A percentile compares a stretch with the other conserved stretches of the same genome.
Conservation (phyloP, 2,797 vertebrate species). For the Gorsachius magnificus region DNA sequence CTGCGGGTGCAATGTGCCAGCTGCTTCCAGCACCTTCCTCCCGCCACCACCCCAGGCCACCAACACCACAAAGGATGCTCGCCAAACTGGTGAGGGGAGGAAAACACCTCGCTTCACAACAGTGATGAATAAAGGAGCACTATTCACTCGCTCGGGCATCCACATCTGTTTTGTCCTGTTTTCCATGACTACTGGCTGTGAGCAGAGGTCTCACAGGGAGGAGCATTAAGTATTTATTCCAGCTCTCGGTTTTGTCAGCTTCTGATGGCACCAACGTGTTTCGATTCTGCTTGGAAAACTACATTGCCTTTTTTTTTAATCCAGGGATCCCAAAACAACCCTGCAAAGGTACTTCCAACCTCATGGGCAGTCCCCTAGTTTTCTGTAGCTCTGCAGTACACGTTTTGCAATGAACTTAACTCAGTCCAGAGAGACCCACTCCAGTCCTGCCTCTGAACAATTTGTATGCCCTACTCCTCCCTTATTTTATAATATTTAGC, state of each 20-base stretch:
- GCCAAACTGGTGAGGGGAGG: neutral
- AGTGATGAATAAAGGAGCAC: neutral
- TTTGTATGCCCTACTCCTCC: neutral
- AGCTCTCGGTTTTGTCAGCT: conserved; percentile 20
- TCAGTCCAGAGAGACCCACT: neutral
- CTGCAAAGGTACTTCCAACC: neutral
- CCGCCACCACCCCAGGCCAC: neutral
- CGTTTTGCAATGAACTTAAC: neutral
- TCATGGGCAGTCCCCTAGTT: neutral
- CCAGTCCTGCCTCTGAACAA: neutral
- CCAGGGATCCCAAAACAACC: neutral
- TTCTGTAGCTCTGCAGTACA: neutral
- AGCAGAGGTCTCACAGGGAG: conserved; percentile 56
- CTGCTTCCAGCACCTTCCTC: conserved; percentile 2
- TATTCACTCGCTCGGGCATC: neutral
- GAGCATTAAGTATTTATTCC: conserved; percentile 59
- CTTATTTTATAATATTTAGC: neutral
- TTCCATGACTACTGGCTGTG: conserved; percentile 55
- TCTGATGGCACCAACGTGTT: conserved; percentile 20
- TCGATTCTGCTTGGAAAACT: neutral
- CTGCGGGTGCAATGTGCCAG: rapidly evolving
- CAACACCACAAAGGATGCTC: neutral
- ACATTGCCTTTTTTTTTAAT: neutral
- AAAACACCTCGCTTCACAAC: neutral
- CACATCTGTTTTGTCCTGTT: conserved; percentile 59